Base-by-base conservation (phyloP, 2,888 invertebrate genomes). In the Phrixothrix hirtus region DNA sequence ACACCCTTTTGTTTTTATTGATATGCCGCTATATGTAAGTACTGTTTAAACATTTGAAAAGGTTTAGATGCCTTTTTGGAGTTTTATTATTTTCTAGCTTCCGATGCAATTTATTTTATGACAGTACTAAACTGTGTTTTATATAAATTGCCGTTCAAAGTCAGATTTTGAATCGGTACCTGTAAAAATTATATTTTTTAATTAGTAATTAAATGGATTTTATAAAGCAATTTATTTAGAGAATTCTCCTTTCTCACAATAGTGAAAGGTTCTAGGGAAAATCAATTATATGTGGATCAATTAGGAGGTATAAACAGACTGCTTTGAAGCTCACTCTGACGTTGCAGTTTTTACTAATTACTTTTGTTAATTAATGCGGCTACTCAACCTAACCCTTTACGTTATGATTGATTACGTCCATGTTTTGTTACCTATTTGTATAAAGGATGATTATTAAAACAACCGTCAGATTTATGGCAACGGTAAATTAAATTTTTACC, bases 1-100 rank as follows among this genome's bases (percentile, higher is more conserved):
- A 59, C 61, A 59, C 59, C 59, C 61, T 59, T 53, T 61, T 56
- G 52, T 54, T 61, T 56, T 59, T 59, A 59, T 59, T 59, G 59
- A 57, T 55, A 59, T 47, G 48, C 48, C 48, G 57, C 47, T 37
- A 31, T 48, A 27, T 44, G 13, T 27, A 27, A 39, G 36, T 45
- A 51, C 37, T 39, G 26, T 43, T 48, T 50, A 36, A 46, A 21
- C 36, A 37, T 30, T 49, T 43, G 30, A 46, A 39, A 14, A 30
- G 21, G 44, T 11, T 31, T 41, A 34, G 36, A 34, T 34, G 15
- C 15, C 34, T 34, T 16, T 31, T 31, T 13, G 12, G 31, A 11
- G n/a, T 14, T 16, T 4, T 10, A 34, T 14, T 34, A 14, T 34
- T 34, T 34, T 31, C 25, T 26, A 37, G 21, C 9, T 43, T 32